phyloP scores from a whole-genome alignment of 30 jellyfish, hydroid and myxozoan genomes.

The Mastigias papua region DNA sequence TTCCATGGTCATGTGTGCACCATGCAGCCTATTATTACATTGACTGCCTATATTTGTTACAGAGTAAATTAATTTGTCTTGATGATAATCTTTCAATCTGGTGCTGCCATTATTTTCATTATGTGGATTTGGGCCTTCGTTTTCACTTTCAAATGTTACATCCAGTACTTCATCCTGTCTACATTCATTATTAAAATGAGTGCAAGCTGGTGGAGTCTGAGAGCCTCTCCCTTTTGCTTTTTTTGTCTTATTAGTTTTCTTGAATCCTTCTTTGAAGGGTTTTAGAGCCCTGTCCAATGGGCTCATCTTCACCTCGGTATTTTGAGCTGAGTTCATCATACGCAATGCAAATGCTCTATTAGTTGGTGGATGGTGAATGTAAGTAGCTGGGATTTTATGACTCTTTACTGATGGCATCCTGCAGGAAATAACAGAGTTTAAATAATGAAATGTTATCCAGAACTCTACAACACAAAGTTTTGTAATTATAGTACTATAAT shows the following conservation, averaged over 20 bases:
- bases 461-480: no score
- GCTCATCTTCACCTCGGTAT: slow-evolving; percentile 69
- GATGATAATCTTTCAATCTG: neutral
- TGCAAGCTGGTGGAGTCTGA: slow-evolving; percentile 1
- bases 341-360: slow-evolving; percentile 82
- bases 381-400: slow-evolving; percentile 19
- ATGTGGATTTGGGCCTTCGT: neutral
- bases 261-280: slow-evolving; percentile 73
- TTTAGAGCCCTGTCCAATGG: slow-evolving; percentile 87
- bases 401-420: slow-evolving; percentile 79
- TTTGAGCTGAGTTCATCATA: slow-evolving; percentile 66
- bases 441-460: no score
- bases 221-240: slow-evolving; percentile 15
- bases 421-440: neutral
- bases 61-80: neutral
- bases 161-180: slow-evolving; percentile 22
- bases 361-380: slow-evolving; percentile 73
- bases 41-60: neutral
- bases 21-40: neutral
- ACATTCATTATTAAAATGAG: slow-evolving; percentile 1
- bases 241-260: slow-evolving; percentile 25
- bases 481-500: no score
- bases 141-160: slow-evolving; percentile 16
- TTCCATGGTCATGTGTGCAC: slow-evolving; percentile 15
- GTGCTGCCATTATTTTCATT: neutral